A percentile compares a stretch with the other conserved stretches of the same genome.
phyloP scores from a whole-genome alignment of 2,797 vertebrate genomes.

The Microhierax caerulescens region DNA sequence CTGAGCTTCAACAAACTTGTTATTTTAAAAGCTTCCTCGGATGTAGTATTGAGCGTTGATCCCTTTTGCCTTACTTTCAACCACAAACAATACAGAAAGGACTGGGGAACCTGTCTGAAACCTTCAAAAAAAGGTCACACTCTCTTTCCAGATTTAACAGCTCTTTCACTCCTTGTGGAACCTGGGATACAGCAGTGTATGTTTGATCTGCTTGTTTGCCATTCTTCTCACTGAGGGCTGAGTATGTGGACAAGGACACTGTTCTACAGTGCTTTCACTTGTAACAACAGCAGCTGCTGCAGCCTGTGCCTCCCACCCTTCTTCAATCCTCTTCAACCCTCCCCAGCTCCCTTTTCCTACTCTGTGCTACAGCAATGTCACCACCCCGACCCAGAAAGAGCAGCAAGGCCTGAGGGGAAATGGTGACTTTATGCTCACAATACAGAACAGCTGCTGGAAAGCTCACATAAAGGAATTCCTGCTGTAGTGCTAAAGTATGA shows the following conservation, averaged over 20 bases:
- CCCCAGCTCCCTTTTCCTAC: background rate
- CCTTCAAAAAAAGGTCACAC: background rate
- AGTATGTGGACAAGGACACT: background rate
- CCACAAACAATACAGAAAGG: background rate
- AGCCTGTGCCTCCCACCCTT: background rate
- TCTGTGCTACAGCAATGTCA: background rate
- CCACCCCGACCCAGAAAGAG: background rate
- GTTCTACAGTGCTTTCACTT: background rate
- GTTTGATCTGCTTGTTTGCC: background rate
- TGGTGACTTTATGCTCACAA: constrained; percentile 25
- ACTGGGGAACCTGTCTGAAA: background rate
- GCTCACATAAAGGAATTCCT: background rate
- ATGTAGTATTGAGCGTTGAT: background rate
- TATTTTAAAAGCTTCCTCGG: background rate
- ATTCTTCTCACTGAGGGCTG: background rate
- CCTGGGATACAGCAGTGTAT: background rate
- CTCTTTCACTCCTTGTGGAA: background rate
- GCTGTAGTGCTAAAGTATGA: background rate
- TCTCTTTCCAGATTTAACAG: background rate
- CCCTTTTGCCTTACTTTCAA: background rate
- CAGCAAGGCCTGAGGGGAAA: background rate
- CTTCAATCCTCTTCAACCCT: background rate
- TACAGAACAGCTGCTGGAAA: constrained; percentile 41
- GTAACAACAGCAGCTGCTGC: constrained; percentile 18
- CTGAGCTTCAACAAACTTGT: background rate